Evolutionary conservation across 2,888 invertebrate species (phyloP), one percentile per base, ranked within the genome.

Genomic region (Lycophotia porphyrea): DNA sequence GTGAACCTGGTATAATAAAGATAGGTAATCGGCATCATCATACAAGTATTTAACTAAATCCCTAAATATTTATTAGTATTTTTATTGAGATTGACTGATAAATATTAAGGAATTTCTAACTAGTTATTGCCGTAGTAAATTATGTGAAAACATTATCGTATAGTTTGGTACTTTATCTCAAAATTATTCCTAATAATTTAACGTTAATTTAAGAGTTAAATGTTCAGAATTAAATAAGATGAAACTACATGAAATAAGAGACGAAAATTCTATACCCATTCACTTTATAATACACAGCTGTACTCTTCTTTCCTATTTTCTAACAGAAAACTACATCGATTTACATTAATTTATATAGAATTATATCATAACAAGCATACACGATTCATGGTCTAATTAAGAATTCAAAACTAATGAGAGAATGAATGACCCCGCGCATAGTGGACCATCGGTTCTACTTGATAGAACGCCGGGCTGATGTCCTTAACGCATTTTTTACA

Each of bases 401-500:
- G 90, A 90, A 93, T 93, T 91, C 90, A 88, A 91, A 92, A 87
- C 87, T 92, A 93, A 94, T 93, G 91, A 92, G 82, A 90, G 88
- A 92, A 91, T 90, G 92, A 92, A 93, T 92, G 92, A 93, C 91
- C 91, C 86, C 90, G 86, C 87, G 87, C 88, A 88, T 90, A 91
- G 87, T 90, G 88, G 88, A 92, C 90, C 90, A 90, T 90, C 90
- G 89, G 77, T 90, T 90, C 88, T 89, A 90, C 89, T 91, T 92
- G 92, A 93, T 93, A 93, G 92, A 93, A 89, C 90, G 89, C 84
- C 90, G 88, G 92, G 92, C 89, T 91, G 91, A 92, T 94, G 95
- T 95, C 95, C 95, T 95, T 94, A 94, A 91, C 92, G 91, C 90
- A 93, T 94, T 95, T 95, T 96, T 96, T 95, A 94, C 92, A 93